Conservation (phyloP, 2,888 invertebrate species). For the Eristalis intricaria region DNA sequence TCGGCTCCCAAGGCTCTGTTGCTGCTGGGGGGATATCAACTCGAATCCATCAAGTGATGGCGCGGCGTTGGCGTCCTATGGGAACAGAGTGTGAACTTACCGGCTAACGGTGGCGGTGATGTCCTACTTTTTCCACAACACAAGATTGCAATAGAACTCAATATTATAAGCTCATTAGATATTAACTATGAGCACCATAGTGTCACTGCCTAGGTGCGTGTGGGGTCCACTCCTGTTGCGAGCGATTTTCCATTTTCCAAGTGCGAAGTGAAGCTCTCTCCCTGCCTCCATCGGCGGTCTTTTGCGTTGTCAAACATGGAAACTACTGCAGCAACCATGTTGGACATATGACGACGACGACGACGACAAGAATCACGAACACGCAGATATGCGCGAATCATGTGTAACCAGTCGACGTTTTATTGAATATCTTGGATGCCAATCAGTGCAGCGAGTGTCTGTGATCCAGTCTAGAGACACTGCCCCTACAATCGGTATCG, state of each 20-base stretch:
- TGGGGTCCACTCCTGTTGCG: constrained; percentile 4
- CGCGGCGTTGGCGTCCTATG: constrained; percentile 23
- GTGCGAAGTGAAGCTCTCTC: not conserved
- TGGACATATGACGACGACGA: not conserved
- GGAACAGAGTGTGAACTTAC: constrained; percentile 43
- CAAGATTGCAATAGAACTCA: not conserved
- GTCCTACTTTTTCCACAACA: not conserved
- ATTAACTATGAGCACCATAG: not conserved
- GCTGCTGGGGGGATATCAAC: not conserved
- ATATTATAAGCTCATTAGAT: constrained; percentile 32
- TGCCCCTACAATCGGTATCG: constrained; percentile 2
- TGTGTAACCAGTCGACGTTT: constrained; percentile 27
- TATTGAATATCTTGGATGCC: constrained; percentile 48
- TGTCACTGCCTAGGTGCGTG: not conserved
- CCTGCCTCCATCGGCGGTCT: constrained; percentile 3
- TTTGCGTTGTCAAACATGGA: constrained; percentile 20
- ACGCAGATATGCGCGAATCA: constrained; percentile 27
- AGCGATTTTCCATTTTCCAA: not conserved
- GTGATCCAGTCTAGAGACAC: constrained; percentile 7
- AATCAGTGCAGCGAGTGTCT: constrained; percentile 53
- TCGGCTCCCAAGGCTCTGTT: not conserved
- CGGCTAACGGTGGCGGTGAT: constrained; percentile 13
- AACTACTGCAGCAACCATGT: constrained; percentile 33
- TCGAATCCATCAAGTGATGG: constrained; percentile 4
- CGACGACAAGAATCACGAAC: constrained; percentile 8